phyloP scores from a whole-genome alignment of 2,888 invertebrate species.

The Xestia sexstrigata region DNA sequence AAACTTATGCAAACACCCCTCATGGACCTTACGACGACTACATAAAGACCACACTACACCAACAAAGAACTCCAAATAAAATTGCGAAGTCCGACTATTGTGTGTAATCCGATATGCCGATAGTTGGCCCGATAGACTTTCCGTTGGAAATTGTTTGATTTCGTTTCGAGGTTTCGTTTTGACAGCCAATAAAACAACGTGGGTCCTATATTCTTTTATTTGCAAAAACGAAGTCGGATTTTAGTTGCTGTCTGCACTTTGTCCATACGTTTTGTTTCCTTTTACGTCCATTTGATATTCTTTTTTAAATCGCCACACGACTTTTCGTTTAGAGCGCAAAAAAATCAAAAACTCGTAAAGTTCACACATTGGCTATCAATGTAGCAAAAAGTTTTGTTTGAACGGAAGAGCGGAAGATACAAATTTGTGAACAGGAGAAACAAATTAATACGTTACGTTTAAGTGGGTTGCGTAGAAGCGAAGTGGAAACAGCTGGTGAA shows the following conservation, averaged over 20 bases:
- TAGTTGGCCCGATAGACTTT: conserved; percentile 84
- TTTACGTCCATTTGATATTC: conserved; percentile 57
- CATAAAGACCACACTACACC: conserved; percentile 72
- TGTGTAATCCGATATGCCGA: conserved; percentile 86
- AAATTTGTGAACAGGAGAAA: conserved; percentile 88
- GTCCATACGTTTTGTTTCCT: conserved; percentile 56
- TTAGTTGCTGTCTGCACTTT: conserved; percentile 65
- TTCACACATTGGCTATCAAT: conserved; percentile 64
- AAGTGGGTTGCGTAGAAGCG: conserved; percentile 64
- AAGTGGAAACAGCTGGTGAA: conserved; percentile 85
- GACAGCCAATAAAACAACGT: conserved; percentile 73
- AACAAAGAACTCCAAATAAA: conserved; percentile 59
- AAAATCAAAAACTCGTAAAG: conserved; percentile 60
- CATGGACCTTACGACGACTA: conserved; percentile 69
- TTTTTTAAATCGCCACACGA: conserved; percentile 62
- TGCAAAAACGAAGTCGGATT: conserved; percentile 59
- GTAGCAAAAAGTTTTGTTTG: conserved; percentile 70
- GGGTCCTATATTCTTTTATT: conserved; percentile 57
- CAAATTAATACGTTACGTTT: conserved; percentile 83
- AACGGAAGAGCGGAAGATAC: conserved; percentile 83
- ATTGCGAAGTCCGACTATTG: conserved; percentile 81
- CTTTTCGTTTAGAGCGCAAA: conserved; percentile 61
- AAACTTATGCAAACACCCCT: conserved; percentile 70
- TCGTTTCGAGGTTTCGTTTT: conserved; percentile 78
- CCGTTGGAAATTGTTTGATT: conserved; percentile 84